These are phyloP conservation scores for Synanthedon andrenaeformis DNA, from an alignment of 2,888 invertebrate genomes.

Conservation along the genomic window DNA sequence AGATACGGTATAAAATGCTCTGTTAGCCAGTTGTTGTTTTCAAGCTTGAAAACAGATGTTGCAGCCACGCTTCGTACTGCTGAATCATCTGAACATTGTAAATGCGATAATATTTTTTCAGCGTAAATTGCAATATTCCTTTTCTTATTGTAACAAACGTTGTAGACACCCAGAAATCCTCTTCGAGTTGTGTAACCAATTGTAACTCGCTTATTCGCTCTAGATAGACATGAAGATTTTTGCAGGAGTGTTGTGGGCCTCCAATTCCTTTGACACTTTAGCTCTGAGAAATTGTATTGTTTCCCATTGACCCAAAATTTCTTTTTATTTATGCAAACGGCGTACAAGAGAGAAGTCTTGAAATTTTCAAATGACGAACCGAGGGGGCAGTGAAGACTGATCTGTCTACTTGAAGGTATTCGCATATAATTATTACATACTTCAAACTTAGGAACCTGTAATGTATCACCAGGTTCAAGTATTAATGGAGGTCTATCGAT, in stretches of 20 bases:
- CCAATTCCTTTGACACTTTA: constrained; percentile 22
- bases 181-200: constrained; percentile 18
- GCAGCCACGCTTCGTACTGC: not conserved
- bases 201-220: not conserved
- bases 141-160: constrained; percentile 25
- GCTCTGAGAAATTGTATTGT: constrained; percentile 17
- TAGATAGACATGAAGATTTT: constrained; percentile 13
- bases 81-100: not conserved
- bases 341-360: constrained; percentile 8
- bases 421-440: constrained; percentile 13
- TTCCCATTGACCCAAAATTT: constrained; percentile 15
- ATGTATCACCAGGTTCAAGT: not conserved
- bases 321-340: constrained; percentile 19
- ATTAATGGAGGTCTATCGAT: constrained; percentile 22
- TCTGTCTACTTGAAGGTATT: constrained; percentile 14
- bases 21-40: constrained; percentile 15
- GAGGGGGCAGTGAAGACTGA: constrained; percentile 24
- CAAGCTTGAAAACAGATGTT: constrained; percentile 10
- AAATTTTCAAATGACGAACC: constrained; percentile 14
- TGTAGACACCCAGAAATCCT: constrained; percentile 19
- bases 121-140: constrained; percentile 23
- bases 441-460: constrained; percentile 1
- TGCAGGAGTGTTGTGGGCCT: constrained; percentile 12
- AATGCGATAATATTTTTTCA: constrained; percentile 13
- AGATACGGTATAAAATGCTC: constrained; percentile 13